These are phyloP conservation scores for Alosa sapidissima DNA, from an alignment of 2,797 vertebrate species.

Conservation along the genomic window DNA sequence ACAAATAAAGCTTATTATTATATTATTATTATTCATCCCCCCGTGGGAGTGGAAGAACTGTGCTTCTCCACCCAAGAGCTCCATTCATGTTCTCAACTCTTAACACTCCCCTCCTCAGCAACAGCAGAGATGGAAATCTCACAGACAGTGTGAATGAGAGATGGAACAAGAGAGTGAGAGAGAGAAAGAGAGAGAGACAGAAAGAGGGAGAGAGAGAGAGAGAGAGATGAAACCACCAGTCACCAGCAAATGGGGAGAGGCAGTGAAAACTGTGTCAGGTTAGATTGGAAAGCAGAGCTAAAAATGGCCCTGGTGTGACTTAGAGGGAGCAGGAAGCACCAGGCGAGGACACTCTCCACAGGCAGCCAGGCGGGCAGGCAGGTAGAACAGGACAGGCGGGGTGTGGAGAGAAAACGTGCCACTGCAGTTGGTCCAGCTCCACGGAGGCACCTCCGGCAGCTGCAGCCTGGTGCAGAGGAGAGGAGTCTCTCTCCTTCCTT, in stretches of 20 bases:
- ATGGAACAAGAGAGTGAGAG: background rate
- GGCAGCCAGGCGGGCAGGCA: background rate
- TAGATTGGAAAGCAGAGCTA: background rate
- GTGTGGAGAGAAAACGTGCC: background rate
- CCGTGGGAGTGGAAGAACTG: background rate
- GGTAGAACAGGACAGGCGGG: background rate
- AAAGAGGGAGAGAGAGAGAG: background rate
- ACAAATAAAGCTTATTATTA: too few species aligned
- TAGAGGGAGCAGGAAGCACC: constrained; percentile 7
- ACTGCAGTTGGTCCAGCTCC: background rate
- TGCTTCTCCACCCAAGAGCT: background rate
- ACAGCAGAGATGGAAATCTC: background rate
- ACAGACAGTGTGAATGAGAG: background rate
- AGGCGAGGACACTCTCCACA: background rate
- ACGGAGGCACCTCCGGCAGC: background rate
- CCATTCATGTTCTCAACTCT: background rate
- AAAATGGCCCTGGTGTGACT: background rate
- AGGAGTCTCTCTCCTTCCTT: background rate
- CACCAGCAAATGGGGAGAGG: background rate
- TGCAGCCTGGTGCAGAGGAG: background rate
- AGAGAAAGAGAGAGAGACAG: background rate
- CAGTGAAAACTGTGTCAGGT: constrained; percentile 17
- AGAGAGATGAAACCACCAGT: background rate
- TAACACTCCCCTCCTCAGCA: background rate
- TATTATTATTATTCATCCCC: background rate